These are phyloP conservation scores for Rhopilema esculentum DNA, from an alignment of 30 jellyfish, hydroid and myxozoan species.

Conservation along the genomic window DNA sequence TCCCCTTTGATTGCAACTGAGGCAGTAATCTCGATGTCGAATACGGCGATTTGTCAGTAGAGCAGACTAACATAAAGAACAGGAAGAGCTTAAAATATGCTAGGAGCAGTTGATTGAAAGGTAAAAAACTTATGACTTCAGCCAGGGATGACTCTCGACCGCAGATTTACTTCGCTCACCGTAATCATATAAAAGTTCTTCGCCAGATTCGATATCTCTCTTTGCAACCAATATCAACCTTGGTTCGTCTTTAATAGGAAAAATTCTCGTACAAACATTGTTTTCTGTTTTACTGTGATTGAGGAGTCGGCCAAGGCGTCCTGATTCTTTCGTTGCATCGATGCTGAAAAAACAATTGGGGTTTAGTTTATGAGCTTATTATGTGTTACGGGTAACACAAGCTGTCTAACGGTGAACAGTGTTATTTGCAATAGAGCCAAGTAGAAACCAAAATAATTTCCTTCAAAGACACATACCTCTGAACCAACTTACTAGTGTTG, in stretches of 20 bases:
- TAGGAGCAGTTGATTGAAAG: background rate
- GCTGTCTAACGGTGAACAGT: no score
- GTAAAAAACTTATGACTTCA: conserved; percentile 34
- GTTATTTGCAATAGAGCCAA: no score
- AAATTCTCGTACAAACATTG: conserved; percentile 83
- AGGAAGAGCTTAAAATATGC: background rate
- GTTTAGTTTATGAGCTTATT: background rate
- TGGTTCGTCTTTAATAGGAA: conserved; percentile 86
- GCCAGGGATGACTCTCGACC: conserved; percentile 96
- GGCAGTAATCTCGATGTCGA: no score
- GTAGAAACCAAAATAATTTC: no score
- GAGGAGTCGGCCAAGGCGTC: conserved; percentile 95
- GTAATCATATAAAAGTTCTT: conserved; percentile 94
- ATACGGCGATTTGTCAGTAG: no score
- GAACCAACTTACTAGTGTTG: no score
- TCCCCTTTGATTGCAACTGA: no score
- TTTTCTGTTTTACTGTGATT: conserved; percentile 91
- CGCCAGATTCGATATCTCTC: conserved; percentile 79
- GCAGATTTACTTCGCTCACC: conserved; percentile 96
- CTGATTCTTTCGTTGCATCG: conserved; percentile 96
- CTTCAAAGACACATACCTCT: no score
- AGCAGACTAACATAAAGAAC: background rate
- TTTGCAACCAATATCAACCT: conserved; percentile 87
- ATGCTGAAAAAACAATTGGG: conserved; percentile 62
- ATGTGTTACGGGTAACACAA: background rate